Evolutionary conservation across 2,888 invertebrate genomes (phyloP).

Genomic region (Folsomia candida): DNA sequence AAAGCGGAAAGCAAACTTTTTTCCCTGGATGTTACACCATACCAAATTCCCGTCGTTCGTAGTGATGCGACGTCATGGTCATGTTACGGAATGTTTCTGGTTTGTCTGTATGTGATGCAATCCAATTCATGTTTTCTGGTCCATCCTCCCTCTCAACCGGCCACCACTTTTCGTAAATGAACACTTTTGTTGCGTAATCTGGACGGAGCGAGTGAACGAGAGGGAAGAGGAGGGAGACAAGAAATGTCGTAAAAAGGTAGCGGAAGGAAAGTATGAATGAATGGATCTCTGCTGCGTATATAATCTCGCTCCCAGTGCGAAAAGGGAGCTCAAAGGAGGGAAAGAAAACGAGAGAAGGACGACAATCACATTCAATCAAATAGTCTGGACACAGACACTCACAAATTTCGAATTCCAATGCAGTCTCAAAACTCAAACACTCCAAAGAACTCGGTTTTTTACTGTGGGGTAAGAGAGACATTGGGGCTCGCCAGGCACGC

Average conservation of each 20-base stretch:
- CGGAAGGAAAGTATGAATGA: neutral
- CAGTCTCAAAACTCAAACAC: conserved; percentile 1
- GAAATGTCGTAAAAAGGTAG: neutral
- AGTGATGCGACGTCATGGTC: neutral
- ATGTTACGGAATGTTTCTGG: neutral
- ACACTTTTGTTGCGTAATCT: neutral
- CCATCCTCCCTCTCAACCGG: neutral
- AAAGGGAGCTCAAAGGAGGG: neutral
- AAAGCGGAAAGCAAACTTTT: conserved; percentile 18
- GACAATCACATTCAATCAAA: conserved; percentile 18
- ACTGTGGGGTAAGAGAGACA: neutral
- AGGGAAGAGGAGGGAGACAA: neutral
- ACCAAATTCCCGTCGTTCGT: neutral
- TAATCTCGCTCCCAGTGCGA: neutral
- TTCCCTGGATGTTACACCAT: neutral
- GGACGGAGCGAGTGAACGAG: neutral
- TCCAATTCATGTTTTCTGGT: neutral
- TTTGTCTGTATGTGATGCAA: neutral
- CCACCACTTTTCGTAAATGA: neutral
- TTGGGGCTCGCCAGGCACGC: neutral
- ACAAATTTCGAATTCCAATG: conserved; percentile 1
- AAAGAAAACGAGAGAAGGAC: neutral
- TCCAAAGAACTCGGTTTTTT: neutral
- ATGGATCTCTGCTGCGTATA: neutral
- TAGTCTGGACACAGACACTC: neutral